A percentile compares a stretch with the other conserved stretches of the same genome.
phyloP scores from a whole-genome alignment of 2,113 vertebrate species.

The Symphodus melops region DNA sequence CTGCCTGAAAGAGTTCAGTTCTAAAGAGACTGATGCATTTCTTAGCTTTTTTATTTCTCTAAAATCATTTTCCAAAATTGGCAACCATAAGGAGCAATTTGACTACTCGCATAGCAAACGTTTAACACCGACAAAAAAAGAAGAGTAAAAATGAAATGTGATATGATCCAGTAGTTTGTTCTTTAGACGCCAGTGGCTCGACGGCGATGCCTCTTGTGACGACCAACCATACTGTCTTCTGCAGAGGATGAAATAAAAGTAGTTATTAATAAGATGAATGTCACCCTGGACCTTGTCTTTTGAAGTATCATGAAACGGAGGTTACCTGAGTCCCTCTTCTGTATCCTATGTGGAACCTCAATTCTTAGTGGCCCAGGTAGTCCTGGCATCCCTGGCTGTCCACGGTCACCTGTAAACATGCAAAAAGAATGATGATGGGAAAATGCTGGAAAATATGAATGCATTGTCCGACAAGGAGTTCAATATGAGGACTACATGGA shows the following conservation, averaged over 20 bases:
- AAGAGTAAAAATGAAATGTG: slow-evolving; percentile 36
- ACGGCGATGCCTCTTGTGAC: slow-evolving; percentile 74
- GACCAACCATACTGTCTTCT: slow-evolving; percentile 80
- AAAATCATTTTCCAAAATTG: slow-evolving; percentile 37
- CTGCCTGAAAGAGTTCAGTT: slow-evolving; percentile 10
- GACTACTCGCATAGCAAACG: slow-evolving; percentile 47
- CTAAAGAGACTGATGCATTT: slow-evolving; percentile 40
- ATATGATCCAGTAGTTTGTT: slow-evolving; percentile 49
- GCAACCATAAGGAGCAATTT: slow-evolving; percentile 36
- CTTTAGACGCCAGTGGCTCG: slow-evolving; percentile 68
- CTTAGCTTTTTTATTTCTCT: slow-evolving; percentile 48
- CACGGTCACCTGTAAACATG: slow-evolving; percentile 85
- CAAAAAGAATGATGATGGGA: background rate
- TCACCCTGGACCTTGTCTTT: background rate
- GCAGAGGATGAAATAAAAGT: slow-evolving; percentile 14
- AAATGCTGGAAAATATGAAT: background rate
- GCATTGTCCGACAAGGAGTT: background rate
- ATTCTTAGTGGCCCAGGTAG: slow-evolving; percentile 69
- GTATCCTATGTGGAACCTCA: slow-evolving; percentile 85
- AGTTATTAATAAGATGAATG: background rate
- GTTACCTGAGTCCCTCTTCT: slow-evolving; percentile 86
- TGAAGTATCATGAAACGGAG: background rate
- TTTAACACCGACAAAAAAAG: slow-evolving; percentile 41
- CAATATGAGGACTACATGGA: background rate
- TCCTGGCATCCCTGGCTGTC: slow-evolving; percentile 81